Evolutionary conservation across 2,113 vertebrate genomes (phyloP).

Genomic region (Potamarius usumacintae): DNA sequence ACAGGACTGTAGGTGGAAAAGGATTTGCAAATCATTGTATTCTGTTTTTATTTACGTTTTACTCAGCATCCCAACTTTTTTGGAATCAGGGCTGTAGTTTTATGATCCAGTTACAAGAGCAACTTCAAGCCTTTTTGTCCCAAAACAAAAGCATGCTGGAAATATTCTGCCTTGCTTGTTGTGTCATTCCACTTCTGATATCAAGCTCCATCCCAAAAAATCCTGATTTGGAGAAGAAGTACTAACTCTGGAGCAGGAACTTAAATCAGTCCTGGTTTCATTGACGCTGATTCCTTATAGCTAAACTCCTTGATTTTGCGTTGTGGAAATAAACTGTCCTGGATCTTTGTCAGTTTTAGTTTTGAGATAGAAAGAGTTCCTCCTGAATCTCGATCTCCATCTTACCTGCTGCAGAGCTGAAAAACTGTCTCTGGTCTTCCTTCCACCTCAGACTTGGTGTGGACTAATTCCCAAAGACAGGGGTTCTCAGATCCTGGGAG

Average conservation of each 20-base stretch:
- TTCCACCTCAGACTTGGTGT: constrained; percentile 86
- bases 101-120: neutral
- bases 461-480: constrained; percentile 90
- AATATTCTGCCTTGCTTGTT: neutral
- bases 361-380: neutral
- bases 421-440: constrained; percentile 91
- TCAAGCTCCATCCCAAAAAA: neutral
- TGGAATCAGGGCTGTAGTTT: neutral
- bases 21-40: no score
- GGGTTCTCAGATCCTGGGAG: constrained; percentile 81
- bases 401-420: constrained; percentile 90
- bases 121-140: neutral
- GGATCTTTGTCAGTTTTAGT: neutral
- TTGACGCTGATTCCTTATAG: neutral
- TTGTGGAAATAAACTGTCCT: neutral
- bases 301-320: no score
- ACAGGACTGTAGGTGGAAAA: no score
- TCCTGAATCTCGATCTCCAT: neutral
- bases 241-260: neutral
- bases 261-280: neutral
- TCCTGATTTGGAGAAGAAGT: neutral
- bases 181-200: neutral
- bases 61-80: no score
- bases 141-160: neutral
- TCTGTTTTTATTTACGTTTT: no score